Conservation (phyloP, 2,888 invertebrate genomes). For the Napeogenes sylphis region DNA sequence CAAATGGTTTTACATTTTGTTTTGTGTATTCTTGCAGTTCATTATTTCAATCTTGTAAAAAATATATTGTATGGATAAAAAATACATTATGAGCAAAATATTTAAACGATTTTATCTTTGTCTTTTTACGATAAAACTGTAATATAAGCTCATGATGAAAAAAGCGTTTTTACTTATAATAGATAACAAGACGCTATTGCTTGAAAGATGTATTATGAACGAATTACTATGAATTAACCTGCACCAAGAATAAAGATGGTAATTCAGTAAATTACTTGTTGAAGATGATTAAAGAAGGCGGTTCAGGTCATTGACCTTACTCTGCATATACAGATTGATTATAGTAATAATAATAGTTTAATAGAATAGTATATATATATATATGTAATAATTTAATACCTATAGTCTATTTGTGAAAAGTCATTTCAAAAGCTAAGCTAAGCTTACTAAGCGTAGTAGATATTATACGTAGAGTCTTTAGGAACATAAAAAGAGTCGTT, state of each 20-base stretch:
- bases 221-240: background rate
- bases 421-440: no score
- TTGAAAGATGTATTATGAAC: background rate
- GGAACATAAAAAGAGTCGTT: no score
- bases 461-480: no score
- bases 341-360: background rate
- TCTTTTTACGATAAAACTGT: no score
- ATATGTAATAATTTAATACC: no score
- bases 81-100: no score
- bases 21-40: background rate
- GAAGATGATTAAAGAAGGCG: conserved; percentile 13
- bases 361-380: background rate
- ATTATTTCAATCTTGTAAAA: no score
- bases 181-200: background rate
- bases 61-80: no score
- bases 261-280: conserved; percentile 19
- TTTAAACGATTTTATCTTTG: no score
- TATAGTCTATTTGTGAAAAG: no score
- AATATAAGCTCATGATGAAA: background rate
- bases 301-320: conserved; percentile 18
- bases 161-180: background rate
- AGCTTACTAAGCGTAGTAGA: no score
- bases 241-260: conserved; percentile 11
- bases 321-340: background rate
- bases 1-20: conserved; percentile 4